Evolutionary conservation across 2,888 invertebrate species (phyloP).

Genomic region (Hecatera dysodea): DNA sequence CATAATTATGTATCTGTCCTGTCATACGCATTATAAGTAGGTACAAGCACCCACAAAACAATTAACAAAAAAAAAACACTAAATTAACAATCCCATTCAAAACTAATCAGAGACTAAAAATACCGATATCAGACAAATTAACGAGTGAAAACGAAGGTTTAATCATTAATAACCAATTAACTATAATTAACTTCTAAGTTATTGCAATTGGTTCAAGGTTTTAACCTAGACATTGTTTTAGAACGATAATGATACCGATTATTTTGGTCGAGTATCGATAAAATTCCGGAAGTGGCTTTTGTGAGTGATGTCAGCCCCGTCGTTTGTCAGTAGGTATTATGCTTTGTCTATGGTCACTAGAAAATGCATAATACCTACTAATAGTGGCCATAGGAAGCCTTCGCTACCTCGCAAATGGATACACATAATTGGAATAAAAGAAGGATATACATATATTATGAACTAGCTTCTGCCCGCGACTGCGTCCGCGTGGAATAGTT

Average conservation of each 20-base stretch:
- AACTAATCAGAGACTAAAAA: constrained; percentile 6
- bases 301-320: neutral
- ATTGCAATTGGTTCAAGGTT: constrained; percentile 54
- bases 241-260: constrained; percentile 19
- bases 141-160: constrained; percentile 23
- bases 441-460: too few species aligned
- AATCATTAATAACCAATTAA: constrained; percentile 45
- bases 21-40: neutral
- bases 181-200: neutral
- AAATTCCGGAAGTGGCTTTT: constrained; percentile 33
- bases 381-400: too few species aligned
- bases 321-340: constrained; percentile 1
- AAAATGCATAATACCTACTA: too few species aligned
- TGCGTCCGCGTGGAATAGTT: too few species aligned
- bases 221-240: constrained; percentile 48
- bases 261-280: constrained; percentile 1
- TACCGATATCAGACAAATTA: constrained; percentile 7
- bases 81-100: constrained; percentile 13
- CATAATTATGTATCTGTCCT: too few species aligned
- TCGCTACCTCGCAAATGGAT: too few species aligned
- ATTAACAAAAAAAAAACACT: constrained; percentile 1
- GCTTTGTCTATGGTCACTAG: too few species aligned
- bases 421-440: too few species aligned
- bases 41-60: neutral
- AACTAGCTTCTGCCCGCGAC: too few species aligned